Conservation (phyloP, 2,113 vertebrate genomes). For the Cyanoliseus patagonus region DNA sequence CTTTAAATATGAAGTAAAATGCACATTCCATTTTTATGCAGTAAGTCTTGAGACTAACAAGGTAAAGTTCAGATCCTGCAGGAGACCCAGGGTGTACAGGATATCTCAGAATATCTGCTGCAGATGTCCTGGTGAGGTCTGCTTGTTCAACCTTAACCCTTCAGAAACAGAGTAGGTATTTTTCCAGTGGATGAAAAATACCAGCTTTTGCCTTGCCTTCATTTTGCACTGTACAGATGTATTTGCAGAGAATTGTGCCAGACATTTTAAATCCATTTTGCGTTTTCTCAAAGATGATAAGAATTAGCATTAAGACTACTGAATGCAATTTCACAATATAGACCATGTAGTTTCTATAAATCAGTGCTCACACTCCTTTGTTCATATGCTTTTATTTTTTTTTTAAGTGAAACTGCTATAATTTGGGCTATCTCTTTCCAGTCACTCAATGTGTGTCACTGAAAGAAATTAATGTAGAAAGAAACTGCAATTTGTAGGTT, state of each 20-base stretch:
- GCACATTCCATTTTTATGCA: not conserved
- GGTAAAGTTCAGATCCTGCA: not conserved
- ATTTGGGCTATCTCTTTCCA: not conserved
- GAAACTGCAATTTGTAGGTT: not conserved
- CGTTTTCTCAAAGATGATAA: not conserved
- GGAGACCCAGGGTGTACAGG: not conserved
- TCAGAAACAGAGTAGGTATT: not conserved
- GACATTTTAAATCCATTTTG: not conserved
- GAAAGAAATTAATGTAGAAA: not conserved
- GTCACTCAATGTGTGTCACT: not conserved
- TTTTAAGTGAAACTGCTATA: not conserved
- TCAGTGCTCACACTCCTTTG: not conserved
- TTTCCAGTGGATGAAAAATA: not conserved
- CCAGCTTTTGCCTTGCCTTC: not conserved
- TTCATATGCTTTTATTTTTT: not conserved
- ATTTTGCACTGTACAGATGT: not conserved
- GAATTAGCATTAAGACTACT: not conserved
- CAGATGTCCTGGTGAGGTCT: not conserved
- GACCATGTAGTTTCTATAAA: not conserved
- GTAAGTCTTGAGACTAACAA: not conserved
- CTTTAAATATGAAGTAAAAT: not conserved
- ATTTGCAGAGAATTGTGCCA: not conserved
- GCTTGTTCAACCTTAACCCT: not conserved
- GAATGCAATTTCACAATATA: not conserved
- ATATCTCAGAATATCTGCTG: not conserved